These are phyloP conservation scores for Ochotona curzoniae DNA, from an alignment of 2,113 vertebrate species.

Conservation along the genomic window DNA sequence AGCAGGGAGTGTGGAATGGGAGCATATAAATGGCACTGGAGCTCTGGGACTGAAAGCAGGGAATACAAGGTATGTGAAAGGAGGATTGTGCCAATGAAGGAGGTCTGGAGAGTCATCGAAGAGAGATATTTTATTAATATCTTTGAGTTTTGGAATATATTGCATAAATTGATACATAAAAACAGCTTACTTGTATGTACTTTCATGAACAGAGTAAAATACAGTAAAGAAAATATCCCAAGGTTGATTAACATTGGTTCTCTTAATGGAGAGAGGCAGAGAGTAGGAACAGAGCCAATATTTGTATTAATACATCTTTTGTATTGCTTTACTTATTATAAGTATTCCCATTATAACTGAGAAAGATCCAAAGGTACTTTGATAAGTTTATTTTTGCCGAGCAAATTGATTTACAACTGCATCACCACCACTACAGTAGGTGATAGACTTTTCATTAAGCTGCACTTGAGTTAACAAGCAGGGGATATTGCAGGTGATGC, in stretches of 20 bases:
- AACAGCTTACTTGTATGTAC: not conserved
- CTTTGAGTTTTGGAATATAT: not conserved
- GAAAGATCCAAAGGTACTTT: not conserved
- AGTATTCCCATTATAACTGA: not conserved
- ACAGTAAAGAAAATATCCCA: not conserved
- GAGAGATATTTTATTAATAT: not conserved
- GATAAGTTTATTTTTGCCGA: conserved; percentile 1
- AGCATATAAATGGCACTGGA: conserved; percentile 41
- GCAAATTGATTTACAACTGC: not conserved
- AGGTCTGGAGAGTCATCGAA: not conserved
- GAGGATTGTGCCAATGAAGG: not conserved
- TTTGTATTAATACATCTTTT: not conserved
- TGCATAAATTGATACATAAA: not conserved
- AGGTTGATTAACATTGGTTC: not conserved
- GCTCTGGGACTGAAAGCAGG: not conserved
- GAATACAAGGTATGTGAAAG: not conserved
- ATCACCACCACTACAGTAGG: not conserved
- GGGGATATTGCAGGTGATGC: not conserved
- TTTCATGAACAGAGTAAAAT: not conserved
- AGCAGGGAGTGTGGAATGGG: not conserved
- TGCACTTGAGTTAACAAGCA: not conserved
- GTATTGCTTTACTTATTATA: not conserved
- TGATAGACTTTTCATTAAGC: conserved; percentile 36
- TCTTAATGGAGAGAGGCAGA: not conserved
- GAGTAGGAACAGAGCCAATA: not conserved